Base-by-base conservation (phyloP, 2,888 invertebrate species). In the Philereme transversata region DNA sequence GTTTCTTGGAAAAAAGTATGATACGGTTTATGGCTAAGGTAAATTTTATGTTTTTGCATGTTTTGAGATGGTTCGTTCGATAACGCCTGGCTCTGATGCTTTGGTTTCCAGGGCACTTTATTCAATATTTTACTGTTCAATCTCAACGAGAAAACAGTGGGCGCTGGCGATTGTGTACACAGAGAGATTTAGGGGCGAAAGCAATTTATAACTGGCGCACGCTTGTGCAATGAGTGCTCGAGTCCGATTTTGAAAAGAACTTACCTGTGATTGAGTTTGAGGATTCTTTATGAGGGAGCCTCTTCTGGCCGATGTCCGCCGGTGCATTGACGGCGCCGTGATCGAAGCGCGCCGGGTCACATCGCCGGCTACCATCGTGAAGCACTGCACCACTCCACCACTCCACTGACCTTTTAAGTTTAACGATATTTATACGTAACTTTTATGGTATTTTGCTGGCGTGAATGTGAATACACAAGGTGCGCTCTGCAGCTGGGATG, bases 231-330 rank as follows among this genome's bases (percentile, higher is more conserved):
- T 47, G 54, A 51, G 44, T 64, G 50, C 44, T 62, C 8, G 11
- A 60, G 45, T 44, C 48, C 57, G 57, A 56, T 49, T 51, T 53
- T 11, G 40, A 53, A 40, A 36, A 46, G n/a, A 3, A 51, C 51
- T 73, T 75, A 90, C 91, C 87, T 92, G 87, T 65, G 92, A 92
- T 67, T 87, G 83, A 62, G 93, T 86, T 67, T 93, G 93, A 22
- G 94, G 88, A 71, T 92, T 84, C 67, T 93, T 93, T 70, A 94
- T 93, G 60, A 93, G 87, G 40, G 95, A 94, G 60, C 95, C 94
- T 59, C 94, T 91, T 8, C 93, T 80, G 46, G 93, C 89, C 1
- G 94, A 94, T 43, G 92, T 90, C 68, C 93, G 92, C 68, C 93
- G 92, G 71, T 92, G 91, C 91, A 90, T 92, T 46, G 91, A 91